Percentiles rank a stretch among this genome's conserved stretches.
Conservation (phyloP, 2,888 invertebrate species). For the Apeira syringaria region DNA sequence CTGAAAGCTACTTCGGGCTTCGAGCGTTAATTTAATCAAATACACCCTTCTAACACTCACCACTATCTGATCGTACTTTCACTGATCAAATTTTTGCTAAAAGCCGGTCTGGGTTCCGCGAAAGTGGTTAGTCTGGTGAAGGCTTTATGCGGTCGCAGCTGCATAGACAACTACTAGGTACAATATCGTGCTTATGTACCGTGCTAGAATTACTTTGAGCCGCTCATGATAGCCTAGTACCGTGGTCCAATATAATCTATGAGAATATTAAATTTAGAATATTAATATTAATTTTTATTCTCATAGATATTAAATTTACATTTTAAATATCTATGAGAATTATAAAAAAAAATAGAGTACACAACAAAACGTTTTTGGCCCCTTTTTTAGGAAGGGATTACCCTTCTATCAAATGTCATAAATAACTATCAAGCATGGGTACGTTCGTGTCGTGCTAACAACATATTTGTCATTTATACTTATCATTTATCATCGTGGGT, state of each 20-base stretch:
- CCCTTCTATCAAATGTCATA: too few species aligned
- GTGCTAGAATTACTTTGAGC: constrained; percentile 43
- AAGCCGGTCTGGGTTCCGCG: constrained; percentile 77
- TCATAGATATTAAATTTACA: too few species aligned
- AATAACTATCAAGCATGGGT: too few species aligned
- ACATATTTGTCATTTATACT: too few species aligned
- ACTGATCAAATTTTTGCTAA: constrained; percentile 83
- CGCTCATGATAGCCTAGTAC: constrained; percentile 26
- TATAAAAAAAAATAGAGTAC: too few species aligned
- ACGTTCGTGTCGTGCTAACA: too few species aligned
- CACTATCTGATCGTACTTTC: constrained; percentile 69
- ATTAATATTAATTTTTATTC: too few species aligned
- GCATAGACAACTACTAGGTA: constrained; percentile 49
- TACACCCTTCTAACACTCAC: constrained; percentile 48
- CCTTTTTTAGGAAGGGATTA: too few species aligned
- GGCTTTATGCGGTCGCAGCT: constrained; percentile 36
- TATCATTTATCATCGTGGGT: too few species aligned
- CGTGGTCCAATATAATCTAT: neutral
- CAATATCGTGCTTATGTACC: constrained; percentile 38
- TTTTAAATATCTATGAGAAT: too few species aligned
- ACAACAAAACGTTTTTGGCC: too few species aligned
- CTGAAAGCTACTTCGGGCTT: constrained; percentile 16
- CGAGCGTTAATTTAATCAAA: constrained; percentile 45
- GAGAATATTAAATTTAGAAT: too few species aligned
- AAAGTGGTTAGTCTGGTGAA: constrained; percentile 74